A percentile compares a stretch with the other conserved stretches of the same genome.
phyloP scores from a whole-genome alignment of 35 echinoderm and acorn worm genomes.

The Stichopus chloronotus region DNA sequence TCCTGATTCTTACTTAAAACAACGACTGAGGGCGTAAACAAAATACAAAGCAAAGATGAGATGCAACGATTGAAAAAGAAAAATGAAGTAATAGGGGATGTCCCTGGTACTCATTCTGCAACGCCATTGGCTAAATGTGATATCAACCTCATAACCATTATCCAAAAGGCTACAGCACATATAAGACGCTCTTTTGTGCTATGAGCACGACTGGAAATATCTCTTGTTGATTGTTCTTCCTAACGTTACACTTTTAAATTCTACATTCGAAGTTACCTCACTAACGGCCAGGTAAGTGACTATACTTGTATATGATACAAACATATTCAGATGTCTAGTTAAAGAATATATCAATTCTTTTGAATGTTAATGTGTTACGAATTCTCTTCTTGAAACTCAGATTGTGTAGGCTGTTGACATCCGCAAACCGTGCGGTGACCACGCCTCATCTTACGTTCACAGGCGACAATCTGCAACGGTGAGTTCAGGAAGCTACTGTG shows the following conservation, averaged over 20 bases:
- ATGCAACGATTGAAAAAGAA: no score
- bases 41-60: not conserved
- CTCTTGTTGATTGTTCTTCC: not conserved
- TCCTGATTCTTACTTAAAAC: no score
- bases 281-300: not conserved
- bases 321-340: not conserved
- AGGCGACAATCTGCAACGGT: not conserved
- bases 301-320: not conserved
- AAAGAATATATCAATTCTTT: not conserved
- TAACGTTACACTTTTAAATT: not conserved
- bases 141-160: not conserved
- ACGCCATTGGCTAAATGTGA: not conserved
- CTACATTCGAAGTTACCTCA: not conserved
- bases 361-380: not conserved
- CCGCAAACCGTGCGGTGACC: constrained; percentile 12
- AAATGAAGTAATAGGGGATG: not conserved
- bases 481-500: not conserved
- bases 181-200: not conserved
- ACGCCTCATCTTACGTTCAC: constrained; percentile 41
- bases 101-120: not conserved
- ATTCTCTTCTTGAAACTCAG: not conserved
- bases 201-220: not conserved
- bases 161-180: not conserved
- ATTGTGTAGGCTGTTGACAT: not conserved
- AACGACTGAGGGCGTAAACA: not conserved